Conservation (phyloP, 1,140 invertebrate genomes). For the Augochlora pura region DNA sequence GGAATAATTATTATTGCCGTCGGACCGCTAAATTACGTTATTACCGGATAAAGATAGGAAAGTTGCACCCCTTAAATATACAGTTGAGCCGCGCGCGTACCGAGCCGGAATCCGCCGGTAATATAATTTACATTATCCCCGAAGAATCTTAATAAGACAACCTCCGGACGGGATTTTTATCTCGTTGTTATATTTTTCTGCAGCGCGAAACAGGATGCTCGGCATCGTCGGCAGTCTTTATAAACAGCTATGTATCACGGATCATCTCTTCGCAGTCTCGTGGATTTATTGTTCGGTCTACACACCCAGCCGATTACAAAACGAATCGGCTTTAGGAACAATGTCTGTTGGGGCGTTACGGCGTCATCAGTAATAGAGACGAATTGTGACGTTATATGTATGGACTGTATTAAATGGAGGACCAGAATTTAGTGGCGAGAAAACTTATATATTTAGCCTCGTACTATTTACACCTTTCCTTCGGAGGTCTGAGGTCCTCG, state of each 20-base stretch:
- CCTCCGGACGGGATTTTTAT: not conserved
- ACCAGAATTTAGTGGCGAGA: no score
- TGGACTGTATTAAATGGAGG: no score
- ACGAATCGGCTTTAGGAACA: no score
- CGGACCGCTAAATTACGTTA: not conserved
- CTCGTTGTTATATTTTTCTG: not conserved
- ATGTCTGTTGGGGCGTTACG: no score
- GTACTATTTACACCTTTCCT: no score
- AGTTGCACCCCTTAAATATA: not conserved
- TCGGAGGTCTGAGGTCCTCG: no score
- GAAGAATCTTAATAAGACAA: not conserved
- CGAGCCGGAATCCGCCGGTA: not conserved
- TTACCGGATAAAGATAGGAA: not conserved
- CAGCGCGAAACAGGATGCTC: not conserved
- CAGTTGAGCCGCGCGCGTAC: not conserved
- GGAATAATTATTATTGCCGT: not conserved
- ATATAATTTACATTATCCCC: constrained; percentile 13
- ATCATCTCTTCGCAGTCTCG: not conserved
- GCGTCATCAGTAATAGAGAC: no score
- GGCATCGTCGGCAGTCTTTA: not conserved
- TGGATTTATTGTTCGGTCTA: no score
- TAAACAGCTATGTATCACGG: not conserved
- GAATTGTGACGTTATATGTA: no score
- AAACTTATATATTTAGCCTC: no score
- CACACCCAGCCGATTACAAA: no score